phyloP scores from a whole-genome alignment of 2,888 invertebrate species.

The Taphrorychus bicolor region DNA sequence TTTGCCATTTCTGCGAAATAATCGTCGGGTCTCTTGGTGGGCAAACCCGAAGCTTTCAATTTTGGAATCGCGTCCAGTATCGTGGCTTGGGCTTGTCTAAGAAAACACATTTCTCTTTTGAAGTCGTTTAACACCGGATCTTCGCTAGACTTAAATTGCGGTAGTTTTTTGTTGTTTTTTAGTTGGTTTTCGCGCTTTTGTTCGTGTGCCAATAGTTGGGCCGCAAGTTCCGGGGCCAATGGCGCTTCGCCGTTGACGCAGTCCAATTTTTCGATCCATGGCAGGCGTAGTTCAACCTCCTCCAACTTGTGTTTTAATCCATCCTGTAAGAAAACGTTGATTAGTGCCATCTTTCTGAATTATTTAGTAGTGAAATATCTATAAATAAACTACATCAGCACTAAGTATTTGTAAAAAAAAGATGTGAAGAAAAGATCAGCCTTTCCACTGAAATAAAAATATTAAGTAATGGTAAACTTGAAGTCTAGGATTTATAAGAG shows the following conservation, averaged over 20 bases:
- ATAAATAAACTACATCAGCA: neutral
- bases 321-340: conserved; percentile 51
- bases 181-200: conserved; percentile 70
- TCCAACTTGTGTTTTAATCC: conserved; percentile 74
- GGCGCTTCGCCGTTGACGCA: conserved; percentile 79
- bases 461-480: too few relatives aligned
- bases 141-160: conserved; percentile 68
- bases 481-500: too few relatives aligned
- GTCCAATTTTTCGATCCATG: conserved; percentile 89
- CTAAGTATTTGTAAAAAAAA: neutral
- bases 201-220: conserved; percentile 79
- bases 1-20: conserved; percentile 99
- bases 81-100: conserved; percentile 87
- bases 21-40: conserved; percentile 87
- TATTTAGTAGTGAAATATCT: neutral
- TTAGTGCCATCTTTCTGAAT: neutral
- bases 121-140: conserved; percentile 91
- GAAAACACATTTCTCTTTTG: conserved; percentile 86
- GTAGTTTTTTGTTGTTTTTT: conserved; percentile 74
- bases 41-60: conserved; percentile 76
- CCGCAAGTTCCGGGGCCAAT: conserved; percentile 82
- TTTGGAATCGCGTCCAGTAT: conserved; percentile 79
- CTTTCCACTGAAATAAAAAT: too few relatives aligned
- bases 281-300: conserved; percentile 74
- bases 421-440: too few relatives aligned